phyloP scores from a whole-genome alignment of 2,888 invertebrate genomes.

The Ectemnius lituratus region DNA sequence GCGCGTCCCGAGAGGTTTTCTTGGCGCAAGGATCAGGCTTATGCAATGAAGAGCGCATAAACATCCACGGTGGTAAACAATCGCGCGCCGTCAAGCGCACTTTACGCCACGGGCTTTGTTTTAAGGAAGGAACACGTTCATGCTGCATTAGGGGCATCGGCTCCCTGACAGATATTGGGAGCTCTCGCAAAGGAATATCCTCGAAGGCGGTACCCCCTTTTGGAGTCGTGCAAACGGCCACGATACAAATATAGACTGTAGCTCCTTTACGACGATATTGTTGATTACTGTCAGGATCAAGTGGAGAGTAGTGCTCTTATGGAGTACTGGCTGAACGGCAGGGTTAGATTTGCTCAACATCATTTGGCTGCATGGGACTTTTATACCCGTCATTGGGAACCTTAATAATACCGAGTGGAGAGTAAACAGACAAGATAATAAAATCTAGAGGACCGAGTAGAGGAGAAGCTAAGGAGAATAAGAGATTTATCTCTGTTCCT shows the following conservation, averaged over 20 bases:
- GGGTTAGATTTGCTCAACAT: background rate
- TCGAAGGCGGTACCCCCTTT: constrained; percentile 19
- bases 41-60: constrained; percentile 68
- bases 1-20: constrained; percentile 57
- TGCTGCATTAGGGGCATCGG: too few species aligned
- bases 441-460: constrained; percentile 6
- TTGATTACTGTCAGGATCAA: constrained; percentile 27
- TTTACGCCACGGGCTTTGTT: constrained; percentile 26
- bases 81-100: constrained; percentile 40
- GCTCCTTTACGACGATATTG: constrained; percentile 16
- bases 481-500: constrained; percentile 19
- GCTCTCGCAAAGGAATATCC: constrained; percentile 16
- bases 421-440: constrained; percentile 8
- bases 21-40: constrained; percentile 60
- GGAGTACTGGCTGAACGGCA: constrained; percentile 27
- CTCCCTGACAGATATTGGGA: background rate
- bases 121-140: constrained; percentile 11
- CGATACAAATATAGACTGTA: constrained; percentile 16
- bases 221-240: constrained; percentile 21
- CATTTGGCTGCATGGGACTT: background rate
- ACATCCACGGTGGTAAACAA: constrained; percentile 61
- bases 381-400: background rate
- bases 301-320: constrained; percentile 25
- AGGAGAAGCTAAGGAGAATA: constrained; percentile 1
- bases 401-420: background rate